phyloP scores from a whole-genome alignment of 35 echinoderm and acorn worm genomes.

The Heliocidaris tuberculata region DNA sequence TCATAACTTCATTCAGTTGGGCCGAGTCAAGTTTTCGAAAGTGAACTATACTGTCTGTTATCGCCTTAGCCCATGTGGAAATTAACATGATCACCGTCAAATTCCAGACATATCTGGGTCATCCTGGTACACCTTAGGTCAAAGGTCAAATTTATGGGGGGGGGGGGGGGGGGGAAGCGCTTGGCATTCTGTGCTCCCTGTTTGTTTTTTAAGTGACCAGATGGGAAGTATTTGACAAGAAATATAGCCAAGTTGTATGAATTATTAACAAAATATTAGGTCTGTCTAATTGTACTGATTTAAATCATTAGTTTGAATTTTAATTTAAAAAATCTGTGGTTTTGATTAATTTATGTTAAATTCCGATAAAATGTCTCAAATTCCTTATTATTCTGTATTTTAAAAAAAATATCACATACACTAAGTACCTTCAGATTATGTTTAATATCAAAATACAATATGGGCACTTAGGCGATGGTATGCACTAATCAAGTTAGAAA shows the following conservation, averaged over 20 bases:
- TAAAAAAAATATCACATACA: too few species aligned
- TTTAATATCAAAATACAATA: too few species aligned
- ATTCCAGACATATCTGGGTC: constrained; percentile 15
- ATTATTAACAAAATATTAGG: not conserved
- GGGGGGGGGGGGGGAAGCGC: not conserved
- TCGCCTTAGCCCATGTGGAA: not conserved
- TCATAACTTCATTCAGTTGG: not conserved
- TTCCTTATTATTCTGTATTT: too few species aligned
- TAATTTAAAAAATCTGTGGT: too few species aligned
- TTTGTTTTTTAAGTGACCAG: not conserved
- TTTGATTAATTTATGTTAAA: too few species aligned
- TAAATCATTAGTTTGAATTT: not conserved
- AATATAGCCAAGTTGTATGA: not conserved
- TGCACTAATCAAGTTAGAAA: too few species aligned
- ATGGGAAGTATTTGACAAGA: not conserved
- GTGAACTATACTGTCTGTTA: constrained; percentile 3
- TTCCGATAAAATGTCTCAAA: too few species aligned
- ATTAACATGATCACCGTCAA: not conserved
- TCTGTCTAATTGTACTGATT: not conserved
- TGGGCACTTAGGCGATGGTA: too few species aligned
- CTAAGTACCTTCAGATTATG: too few species aligned
- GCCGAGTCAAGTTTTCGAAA: not conserved
- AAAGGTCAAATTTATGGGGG: not conserved
- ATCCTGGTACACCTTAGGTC: not conserved
- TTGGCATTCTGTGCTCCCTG: not conserved